Base-by-base conservation (phyloP, 2,797 vertebrate genomes). In the Falco biarmicus region DNA sequence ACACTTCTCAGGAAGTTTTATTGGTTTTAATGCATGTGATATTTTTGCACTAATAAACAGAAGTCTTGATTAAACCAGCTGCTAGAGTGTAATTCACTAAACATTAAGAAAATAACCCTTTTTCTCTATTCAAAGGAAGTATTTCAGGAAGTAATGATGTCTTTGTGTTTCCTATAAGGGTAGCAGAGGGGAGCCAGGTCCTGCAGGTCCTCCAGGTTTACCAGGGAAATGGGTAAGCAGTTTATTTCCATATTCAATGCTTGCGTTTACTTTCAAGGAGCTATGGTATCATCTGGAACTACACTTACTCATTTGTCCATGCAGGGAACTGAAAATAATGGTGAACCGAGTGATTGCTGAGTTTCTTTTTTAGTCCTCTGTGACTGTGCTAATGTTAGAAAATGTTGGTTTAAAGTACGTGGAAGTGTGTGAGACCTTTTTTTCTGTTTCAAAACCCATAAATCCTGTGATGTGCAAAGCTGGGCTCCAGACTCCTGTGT, bases 201-300 rank as follows among this genome's bases (percentile, higher is more conserved):
- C 98, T 50, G 8, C 22, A 5, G 99, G 99, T 88, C 97, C 99
- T 78, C 96, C 98, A 53, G 99, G 99, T 45, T 98, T 98, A 91
- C 98, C 98, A 96, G 99, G 99, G 86, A 98, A 98, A 97, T 98
- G 97, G 98, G 99, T 99, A 98, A 98, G 99, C 95, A 41, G 57
- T 25, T 59, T 59, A 39, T 56, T 82, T 89, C 51, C 10, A 32
- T 48, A 68, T 74, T 84, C 37, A 76, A 17, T 43, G 24, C 41
- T 87, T 29, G 6, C 81, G 29, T 84, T 95, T 81, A 53, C 59
- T 96, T 87, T 84, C 34, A 83, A 79, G 69, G 41, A 81, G 9
- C 66, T 90, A 7, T 37, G 53, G 74, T 57, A 81, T 85, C 68
- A 39, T n/a, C 56, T 81, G 64, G 70, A 87, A 31, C 39, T 31